Conservation (phyloP, 37 sponge, comb jelly and placozoan species). For the Geodia barretti region DNA sequence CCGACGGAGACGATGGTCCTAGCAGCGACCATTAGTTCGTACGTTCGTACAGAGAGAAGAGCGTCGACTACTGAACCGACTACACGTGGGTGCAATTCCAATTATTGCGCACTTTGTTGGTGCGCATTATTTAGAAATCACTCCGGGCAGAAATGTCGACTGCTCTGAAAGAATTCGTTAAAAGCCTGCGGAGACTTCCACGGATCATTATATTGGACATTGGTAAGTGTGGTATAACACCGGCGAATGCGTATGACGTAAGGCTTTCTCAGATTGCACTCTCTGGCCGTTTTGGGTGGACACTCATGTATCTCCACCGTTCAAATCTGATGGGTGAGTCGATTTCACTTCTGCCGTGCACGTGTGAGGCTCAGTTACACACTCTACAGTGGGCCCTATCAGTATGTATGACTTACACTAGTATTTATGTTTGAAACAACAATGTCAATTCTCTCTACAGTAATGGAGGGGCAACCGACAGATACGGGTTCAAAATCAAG, state of each 20-base stretch:
- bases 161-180: conserved; percentile 30
- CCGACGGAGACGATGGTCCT: conserved; percentile 7
- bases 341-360: background rate
- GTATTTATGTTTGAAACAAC: too few relatives aligned
- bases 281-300: conserved; percentile 74
- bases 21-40: background rate
- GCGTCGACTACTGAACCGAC: background rate
- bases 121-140: background rate
- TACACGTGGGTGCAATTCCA: background rate
- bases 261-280: conserved; percentile 48
- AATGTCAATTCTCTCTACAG: too few relatives aligned
- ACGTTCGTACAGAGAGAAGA: too few relatives aligned
- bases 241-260: background rate
- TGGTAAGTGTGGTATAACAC: conserved; percentile 21
- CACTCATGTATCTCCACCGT: conserved; percentile 56
- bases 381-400: too few relatives aligned
- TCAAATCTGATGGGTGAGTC: conserved; percentile 68
- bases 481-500: conserved; percentile 24
- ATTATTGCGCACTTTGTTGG: background rate
- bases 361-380: too few relatives aligned
- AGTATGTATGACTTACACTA: background rate
- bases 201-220: conserved; percentile 56
- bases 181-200: conserved; percentile 29
- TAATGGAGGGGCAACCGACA: conserved; percentile 60
- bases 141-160: too few relatives aligned